A percentile compares a stretch with the other conserved stretches of the same genome.
phyloP scores from a whole-genome alignment of 2,888 invertebrate genomes.

The Scrobipalpa costella region DNA sequence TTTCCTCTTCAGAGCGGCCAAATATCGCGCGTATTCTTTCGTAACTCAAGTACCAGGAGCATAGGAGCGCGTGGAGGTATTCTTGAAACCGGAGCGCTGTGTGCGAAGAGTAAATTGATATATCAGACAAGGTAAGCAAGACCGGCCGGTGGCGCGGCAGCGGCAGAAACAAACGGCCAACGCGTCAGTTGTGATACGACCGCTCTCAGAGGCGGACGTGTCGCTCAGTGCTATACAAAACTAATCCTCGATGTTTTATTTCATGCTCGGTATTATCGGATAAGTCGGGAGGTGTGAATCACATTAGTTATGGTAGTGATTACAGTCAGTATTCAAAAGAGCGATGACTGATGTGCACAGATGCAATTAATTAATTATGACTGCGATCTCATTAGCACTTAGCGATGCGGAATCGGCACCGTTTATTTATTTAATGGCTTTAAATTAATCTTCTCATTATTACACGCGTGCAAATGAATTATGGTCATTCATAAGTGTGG shows the following conservation, averaged over 20 bases:
- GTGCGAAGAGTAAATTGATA: conserved; percentile 69
- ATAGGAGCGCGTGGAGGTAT: conserved; percentile 56
- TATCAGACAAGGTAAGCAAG: conserved; percentile 73
- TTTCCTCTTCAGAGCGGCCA: conserved; percentile 40
- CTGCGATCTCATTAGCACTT: conserved; percentile 25
- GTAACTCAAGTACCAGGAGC: conserved; percentile 75
- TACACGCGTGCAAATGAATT: background rate
- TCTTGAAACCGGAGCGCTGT: conserved; percentile 45
- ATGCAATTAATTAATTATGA: conserved; percentile 30
- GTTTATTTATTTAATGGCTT: conserved; percentile 20
- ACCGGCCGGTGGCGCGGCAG: conserved; percentile 41
- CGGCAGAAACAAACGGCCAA: conserved; percentile 29
- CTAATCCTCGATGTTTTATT: conserved; percentile 27
- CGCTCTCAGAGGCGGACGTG: conserved; percentile 37
- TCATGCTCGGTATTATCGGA: conserved; percentile 13
- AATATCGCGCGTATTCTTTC: conserved; percentile 73
- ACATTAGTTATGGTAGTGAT: conserved; percentile 42
- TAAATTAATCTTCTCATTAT: conserved; percentile 16
- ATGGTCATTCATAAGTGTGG: background rate
- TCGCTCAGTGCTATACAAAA: conserved; percentile 11
- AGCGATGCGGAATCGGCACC: conserved; percentile 19
- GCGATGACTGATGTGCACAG: conserved; percentile 28
- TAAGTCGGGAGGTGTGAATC: conserved; percentile 41
- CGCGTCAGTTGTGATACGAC: conserved; percentile 40
- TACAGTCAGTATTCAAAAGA: conserved; percentile 29